These are phyloP conservation scores for Pipra filicauda DNA, from an alignment of 2,113 vertebrate genomes.

Conservation along the genomic window DNA sequence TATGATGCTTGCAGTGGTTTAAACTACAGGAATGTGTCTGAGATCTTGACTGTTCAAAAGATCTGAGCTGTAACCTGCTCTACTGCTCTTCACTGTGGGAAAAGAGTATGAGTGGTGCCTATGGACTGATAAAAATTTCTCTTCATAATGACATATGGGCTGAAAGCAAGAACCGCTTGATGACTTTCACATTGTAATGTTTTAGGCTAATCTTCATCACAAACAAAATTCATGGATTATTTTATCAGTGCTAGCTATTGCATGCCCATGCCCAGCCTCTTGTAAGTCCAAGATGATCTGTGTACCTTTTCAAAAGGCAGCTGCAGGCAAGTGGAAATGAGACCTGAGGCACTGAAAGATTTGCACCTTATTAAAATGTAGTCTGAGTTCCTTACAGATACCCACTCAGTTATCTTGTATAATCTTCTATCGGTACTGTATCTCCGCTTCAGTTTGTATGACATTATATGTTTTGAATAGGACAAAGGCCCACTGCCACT, in stretches of 20 bases:
- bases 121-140: neutral
- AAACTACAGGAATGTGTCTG: neutral
- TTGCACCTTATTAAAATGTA: constrained; percentile 43
- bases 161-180: neutral
- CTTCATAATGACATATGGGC: neutral
- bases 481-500: constrained; percentile 66
- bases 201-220: neutral
- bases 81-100: neutral
- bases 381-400: constrained; percentile 49
- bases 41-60: neutral
- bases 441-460: constrained; percentile 68
- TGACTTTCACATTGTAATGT: neutral
- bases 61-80: neutral
- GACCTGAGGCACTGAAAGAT: neutral
- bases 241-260: neutral
- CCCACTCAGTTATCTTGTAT: constrained; percentile 66
- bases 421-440: constrained; percentile 76
- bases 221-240: neutral
- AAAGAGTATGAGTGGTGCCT: neutral
- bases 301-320: neutral
- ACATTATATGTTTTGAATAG: constrained; percentile 71
- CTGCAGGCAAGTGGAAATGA: neutral
- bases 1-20: neutral
- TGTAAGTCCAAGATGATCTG: neutral
- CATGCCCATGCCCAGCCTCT: neutral